These are phyloP conservation scores for Thelaira solivaga DNA, from an alignment of 2,888 invertebrate species.

Conservation along the genomic window DNA sequence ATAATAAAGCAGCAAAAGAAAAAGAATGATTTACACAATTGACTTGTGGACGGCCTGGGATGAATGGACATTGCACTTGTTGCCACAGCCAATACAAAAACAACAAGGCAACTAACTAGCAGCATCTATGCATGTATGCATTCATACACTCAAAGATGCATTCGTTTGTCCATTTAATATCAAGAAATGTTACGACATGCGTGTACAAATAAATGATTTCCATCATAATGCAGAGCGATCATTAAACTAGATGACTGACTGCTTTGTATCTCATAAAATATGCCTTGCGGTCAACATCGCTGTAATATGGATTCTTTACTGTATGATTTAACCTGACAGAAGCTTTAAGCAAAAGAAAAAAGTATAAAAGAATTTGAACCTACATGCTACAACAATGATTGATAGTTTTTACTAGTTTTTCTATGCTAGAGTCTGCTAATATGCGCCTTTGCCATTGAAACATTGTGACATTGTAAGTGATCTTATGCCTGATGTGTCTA, in stretches of 20 bases:
- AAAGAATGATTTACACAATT: slow-evolving; percentile 51
- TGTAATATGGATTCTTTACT: slow-evolving; percentile 7
- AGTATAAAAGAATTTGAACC: not conserved
- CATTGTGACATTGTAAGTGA: slow-evolving; percentile 42
- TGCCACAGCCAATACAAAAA: slow-evolving; percentile 36
- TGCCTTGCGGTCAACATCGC: not conserved
- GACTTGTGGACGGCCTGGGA: slow-evolving; percentile 38
- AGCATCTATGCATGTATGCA: not conserved
- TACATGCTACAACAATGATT: slow-evolving; percentile 50
- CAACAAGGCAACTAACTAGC: too few species aligned
- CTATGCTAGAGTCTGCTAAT: not conserved
- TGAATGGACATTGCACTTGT: slow-evolving; percentile 45
- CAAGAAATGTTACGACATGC: slow-evolving; percentile 58
- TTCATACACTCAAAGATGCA: not conserved
- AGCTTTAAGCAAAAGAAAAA: slow-evolving; percentile 44
- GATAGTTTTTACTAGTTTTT: slow-evolving; percentile 39
- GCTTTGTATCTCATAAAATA: slow-evolving; percentile 4
- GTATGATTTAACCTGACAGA: slow-evolving; percentile 46
- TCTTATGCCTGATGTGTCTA: not conserved
- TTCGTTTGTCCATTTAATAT: slow-evolving; percentile 48
- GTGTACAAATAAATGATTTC: slow-evolving; percentile 63
- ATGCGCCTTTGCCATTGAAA: slow-evolving; percentile 13
- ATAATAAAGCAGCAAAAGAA: not conserved
- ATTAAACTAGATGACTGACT: slow-evolving; percentile 55
- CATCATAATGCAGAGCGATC: slow-evolving; percentile 63